Conservation (phyloP, 1,140 invertebrate genomes). For the Sitodiplosis mosellana region DNA sequence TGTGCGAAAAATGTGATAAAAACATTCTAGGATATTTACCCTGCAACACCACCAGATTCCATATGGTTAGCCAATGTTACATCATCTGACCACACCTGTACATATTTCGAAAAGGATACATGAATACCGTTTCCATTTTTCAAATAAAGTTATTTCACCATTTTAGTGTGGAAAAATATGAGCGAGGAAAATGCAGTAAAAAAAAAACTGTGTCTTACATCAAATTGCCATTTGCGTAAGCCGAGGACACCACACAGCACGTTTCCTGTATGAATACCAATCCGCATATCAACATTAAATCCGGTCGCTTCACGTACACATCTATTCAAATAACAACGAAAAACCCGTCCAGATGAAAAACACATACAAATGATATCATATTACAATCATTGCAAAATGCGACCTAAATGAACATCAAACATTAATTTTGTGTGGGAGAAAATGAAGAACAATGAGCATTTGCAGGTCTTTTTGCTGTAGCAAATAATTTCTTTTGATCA, state of each 20-base stretch:
- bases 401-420: not conserved
- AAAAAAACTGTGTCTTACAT: too few species aligned
- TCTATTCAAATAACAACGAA: slow-evolving; percentile 29
- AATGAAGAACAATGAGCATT: too few species aligned
- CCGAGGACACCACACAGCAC: slow-evolving; percentile 94
- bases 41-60: slow-evolving; percentile 88
- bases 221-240: slow-evolving; percentile 93
- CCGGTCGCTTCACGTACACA: slow-evolving; percentile 74
- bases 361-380: not conserved
- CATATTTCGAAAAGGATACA: too few species aligned
- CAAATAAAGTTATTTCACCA: too few species aligned
- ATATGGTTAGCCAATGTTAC: slow-evolving; percentile 94
- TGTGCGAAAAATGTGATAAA: too few species aligned
- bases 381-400: not conserved
- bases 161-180: too few species aligned
- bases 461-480: not conserved
- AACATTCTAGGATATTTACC: slow-evolving; percentile 45
- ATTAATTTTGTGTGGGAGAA: too few species aligned
- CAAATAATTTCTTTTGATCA: not conserved
- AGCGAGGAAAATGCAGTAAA: too few species aligned
- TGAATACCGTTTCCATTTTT: too few species aligned
- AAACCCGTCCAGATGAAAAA: not conserved
- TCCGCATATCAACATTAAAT: slow-evolving; percentile 86
- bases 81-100: slow-evolving; percentile 70
- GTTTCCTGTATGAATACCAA: slow-evolving; percentile 84